Base-by-base conservation (phyloP, 2,113 vertebrate genomes). In the Danionella cerebrum region DNA sequence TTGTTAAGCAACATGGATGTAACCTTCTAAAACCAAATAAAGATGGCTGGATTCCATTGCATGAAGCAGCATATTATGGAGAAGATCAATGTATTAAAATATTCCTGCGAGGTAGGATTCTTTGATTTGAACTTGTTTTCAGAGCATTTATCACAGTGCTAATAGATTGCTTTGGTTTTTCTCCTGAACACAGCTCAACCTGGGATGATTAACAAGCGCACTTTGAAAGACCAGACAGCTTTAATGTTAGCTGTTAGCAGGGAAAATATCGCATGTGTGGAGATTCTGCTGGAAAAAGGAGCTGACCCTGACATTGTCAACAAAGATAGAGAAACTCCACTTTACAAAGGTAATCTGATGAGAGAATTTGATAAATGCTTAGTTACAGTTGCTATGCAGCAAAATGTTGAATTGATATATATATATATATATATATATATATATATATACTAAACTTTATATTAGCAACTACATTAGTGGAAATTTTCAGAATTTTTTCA, bases 221-320 rank as follows among this genome's bases (percentile, higher is more conserved):
- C 91, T 0, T 78, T 89, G 62, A 86, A 86, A 0, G 89, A 91
- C 48, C 87, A 94, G 71, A 94, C 92, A 0, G 83, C 92, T 44
- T 85, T 93, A 0, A 87, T 88, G 72, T 69, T 94, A 69, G 90
- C 92, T 0, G 87, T 90, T 0, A 76, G 82, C 59, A 70, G 77
- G 14, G 89, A 86, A 3, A 75, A 91, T 52, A 41, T 90, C 68
- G 85, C 88, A 51, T 93, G 91, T 54, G 77, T 90, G 29, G 78
- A 64, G 1, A 79, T 50, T 1, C 81, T 94, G 65, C 85, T 94
- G 36, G 85, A 91, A 71, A 84, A 79, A 0, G 91, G 91, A 11
- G 92, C 92, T 0, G 91, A 93, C 76, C 90, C 91, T 0, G 89
- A 94, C 69, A 90, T 93, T 72, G 76, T 88, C 67, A 93, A 90